Evolutionary conservation across 2,888 invertebrate genomes (phyloP).

Genomic region (Tolmerus cingulatus): DNA sequence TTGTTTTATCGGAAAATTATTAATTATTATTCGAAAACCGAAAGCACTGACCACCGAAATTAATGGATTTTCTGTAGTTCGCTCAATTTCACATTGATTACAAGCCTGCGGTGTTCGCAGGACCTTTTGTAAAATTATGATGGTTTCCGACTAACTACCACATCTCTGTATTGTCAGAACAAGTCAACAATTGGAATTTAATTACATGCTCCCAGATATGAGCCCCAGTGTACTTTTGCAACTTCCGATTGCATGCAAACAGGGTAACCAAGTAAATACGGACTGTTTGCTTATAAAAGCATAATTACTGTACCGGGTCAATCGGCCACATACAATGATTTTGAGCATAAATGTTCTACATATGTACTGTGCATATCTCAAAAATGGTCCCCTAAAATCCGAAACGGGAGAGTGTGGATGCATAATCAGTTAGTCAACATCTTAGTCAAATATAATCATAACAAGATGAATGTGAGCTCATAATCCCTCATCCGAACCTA

Average conservation of each 20-base stretch:
- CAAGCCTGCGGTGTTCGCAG: neutral
- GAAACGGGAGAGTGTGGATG: neutral
- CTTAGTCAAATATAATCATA: slow-evolving; percentile 39
- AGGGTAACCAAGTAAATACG: neutral
- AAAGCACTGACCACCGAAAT: neutral
- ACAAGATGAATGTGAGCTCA: slow-evolving; percentile 39
- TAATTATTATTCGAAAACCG: neutral
- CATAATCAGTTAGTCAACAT: slow-evolving; percentile 30
- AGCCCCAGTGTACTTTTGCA: neutral
- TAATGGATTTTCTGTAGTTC: neutral
- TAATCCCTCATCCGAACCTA: slow-evolving; percentile 37
- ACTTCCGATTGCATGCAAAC: neutral
- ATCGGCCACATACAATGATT: neutral
- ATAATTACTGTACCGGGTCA: neutral
- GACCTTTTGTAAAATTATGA: neutral
- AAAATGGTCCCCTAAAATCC: neutral
- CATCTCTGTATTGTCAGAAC: neutral
- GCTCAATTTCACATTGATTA: neutral
- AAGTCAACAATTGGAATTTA: neutral
- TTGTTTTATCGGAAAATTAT: neutral
- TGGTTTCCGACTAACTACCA: neutral
- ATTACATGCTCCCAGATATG: neutral
- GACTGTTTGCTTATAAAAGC: neutral
- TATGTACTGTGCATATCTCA: neutral
- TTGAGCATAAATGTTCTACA: neutral